phyloP scores from a whole-genome alignment of 2,888 invertebrate species.

The Octonoba sinensis region DNA sequence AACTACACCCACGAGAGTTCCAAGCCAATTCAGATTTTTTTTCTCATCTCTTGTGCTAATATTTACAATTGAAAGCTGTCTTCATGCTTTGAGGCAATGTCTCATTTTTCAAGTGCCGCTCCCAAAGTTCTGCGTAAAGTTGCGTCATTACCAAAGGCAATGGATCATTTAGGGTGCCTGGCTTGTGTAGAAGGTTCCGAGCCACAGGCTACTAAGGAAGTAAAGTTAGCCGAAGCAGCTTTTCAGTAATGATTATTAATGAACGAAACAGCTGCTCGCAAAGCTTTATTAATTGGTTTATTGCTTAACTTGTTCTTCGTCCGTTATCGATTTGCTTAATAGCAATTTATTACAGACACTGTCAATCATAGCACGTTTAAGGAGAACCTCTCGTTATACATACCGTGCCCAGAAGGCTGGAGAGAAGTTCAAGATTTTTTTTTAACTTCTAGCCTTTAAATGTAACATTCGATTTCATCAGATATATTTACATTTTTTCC shows the following conservation, averaged over 20 bases:
- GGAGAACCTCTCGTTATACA: conserved; percentile 40
- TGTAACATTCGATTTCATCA: no score
- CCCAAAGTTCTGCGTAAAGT: conserved; percentile 54
- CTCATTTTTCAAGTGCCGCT: conserved; percentile 61
- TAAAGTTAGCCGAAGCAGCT: conserved; percentile 50
- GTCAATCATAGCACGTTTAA: conserved; percentile 54
- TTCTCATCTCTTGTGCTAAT: conserved; percentile 37
- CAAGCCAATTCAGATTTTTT: conserved; percentile 6
- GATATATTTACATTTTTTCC: no score
- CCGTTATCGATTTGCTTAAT: conserved; percentile 61
- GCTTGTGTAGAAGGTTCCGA: conserved; percentile 51
- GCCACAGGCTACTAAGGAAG: conserved; percentile 59
- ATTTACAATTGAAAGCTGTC: conserved; percentile 51
- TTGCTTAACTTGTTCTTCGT: conserved; percentile 60
- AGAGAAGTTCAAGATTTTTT: no score
- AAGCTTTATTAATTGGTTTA: conserved; percentile 62
- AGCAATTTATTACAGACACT: conserved; percentile 60
- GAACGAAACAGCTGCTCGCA: conserved; percentile 59
- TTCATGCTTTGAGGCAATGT: conserved; percentile 41
- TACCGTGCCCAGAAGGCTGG: background rate
- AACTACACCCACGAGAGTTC: conserved; percentile 33
- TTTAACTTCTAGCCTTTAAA: no score
- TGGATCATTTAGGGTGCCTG: conserved; percentile 51
- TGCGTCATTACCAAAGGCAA: conserved; percentile 56
- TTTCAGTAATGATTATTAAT: conserved; percentile 62